Base-by-base conservation (phyloP, 1,140 invertebrate genomes). In the Caenorhabditis remanei region DNA sequence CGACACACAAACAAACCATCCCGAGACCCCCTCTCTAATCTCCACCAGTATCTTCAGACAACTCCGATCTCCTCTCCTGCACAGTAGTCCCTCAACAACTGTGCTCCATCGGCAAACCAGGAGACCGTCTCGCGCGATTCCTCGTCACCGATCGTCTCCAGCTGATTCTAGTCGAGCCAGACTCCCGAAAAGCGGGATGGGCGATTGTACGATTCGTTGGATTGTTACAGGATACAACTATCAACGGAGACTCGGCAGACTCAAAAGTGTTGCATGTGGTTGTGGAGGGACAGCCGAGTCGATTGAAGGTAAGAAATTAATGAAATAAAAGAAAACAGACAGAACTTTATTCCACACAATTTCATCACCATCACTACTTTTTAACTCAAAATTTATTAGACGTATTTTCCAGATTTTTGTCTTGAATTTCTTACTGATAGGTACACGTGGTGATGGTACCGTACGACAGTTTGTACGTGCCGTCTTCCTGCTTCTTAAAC, bases 61-160 rank as follows among this genome's bases (percentile, higher is more conserved):
- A 99, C 93, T 97, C 96, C 90, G 98, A 99, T 93, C 94, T 99
- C 50, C 97, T 99, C 90, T 96, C 96, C 0, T 99, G 98, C 92
- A 97, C 96, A 40, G 96, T 99, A 95, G 96, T 19, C 95, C 95
- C 89, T 96, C 96, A 93, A 96, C 99, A 92, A n/a, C 46, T 14
- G n/a, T 79, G 71, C 21, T 50, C 71, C 11, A n/a, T 79, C 11
- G 71, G 71, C 9, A 79, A 79, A 50, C 43, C 71, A 88, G 90
- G 75, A 9, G 85, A 89, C 13, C 89, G 87, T 94, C 96, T 96
- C 63, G 94, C 96, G 19, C 94, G 97, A 21, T 99, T 99, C 93
- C 94, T 99, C 32, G 98, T 98, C 0, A 98, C 99, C 58, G 97
- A 99, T 93, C 95, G 95, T 6, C 94, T 97, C 24, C 98, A 99